Conservation (phyloP, 2,888 invertebrate species). For the Hirtodrosophila cameraria region DNA sequence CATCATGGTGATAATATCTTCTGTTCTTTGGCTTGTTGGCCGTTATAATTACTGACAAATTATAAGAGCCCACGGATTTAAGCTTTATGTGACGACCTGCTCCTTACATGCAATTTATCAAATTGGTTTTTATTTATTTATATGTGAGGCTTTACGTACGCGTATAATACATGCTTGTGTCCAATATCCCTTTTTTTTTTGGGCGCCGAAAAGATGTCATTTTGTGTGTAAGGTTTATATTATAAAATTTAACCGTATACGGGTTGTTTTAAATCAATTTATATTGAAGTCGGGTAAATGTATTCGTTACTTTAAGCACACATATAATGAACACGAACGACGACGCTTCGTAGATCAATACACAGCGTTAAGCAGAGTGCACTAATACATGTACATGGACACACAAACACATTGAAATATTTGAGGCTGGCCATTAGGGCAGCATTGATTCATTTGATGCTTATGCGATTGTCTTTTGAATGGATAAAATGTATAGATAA, state of each 20-base stretch:
- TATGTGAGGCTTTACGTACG: neutral
- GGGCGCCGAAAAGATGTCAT: neutral
- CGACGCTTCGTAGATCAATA: neutral
- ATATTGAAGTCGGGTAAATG: constrained; percentile 29
- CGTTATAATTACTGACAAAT: constrained; percentile 35
- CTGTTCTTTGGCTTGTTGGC: constrained; percentile 20
- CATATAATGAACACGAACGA: constrained; percentile 7
- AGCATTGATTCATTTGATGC: too few relatives aligned
- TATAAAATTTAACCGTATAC: too few relatives aligned
- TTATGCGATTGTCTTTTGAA: too few relatives aligned
- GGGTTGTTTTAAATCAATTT: constrained; percentile 35
- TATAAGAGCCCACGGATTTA: constrained; percentile 12
- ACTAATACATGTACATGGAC: neutral
- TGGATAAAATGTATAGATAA: too few relatives aligned
- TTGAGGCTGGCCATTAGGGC: neutral
- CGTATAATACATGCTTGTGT: too few relatives aligned
- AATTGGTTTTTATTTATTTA: constrained; percentile 6
- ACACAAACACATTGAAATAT: neutral
- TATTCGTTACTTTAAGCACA: constrained; percentile 32
- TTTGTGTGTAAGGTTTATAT: too few relatives aligned
- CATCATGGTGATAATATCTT: constrained; percentile 3
- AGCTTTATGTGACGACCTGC: constrained; percentile 2
- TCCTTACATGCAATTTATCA: constrained; percentile 21
- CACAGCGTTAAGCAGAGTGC: neutral
- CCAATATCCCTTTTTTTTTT: too few relatives aligned